These are phyloP conservation scores for Halesus radiatus DNA, from an alignment of 1,140 invertebrate genomes.

Conservation along the genomic window DNA sequence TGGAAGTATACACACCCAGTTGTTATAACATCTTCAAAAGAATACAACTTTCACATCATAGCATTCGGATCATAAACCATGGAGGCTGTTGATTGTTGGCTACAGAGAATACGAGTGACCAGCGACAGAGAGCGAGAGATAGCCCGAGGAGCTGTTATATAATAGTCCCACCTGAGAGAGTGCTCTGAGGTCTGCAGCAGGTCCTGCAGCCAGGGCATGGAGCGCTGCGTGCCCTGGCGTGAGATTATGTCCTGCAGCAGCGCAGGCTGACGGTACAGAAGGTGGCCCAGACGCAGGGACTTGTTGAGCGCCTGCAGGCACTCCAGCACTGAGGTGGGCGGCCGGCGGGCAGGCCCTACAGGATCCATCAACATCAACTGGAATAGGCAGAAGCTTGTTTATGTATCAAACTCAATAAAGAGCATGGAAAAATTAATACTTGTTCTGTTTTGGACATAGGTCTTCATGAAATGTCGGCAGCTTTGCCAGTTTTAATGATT, in stretches of 20 bases:
- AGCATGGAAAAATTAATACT: too few species aligned
- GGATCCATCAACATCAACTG: constrained; percentile 88
- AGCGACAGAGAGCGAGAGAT: too few species aligned
- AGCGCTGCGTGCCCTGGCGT: constrained; percentile 86
- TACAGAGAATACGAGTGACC: too few species aligned
- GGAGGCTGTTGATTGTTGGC: too few species aligned
- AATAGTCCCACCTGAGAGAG: constrained; percentile 72
- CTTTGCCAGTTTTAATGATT: too few species aligned
- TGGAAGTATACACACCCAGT: too few species aligned
- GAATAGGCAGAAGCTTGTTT: not conserved
- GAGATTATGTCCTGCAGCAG: constrained; percentile 95
- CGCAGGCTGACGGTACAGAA: constrained; percentile 93
- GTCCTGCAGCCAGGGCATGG: constrained; percentile 97
- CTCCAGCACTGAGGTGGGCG: constrained; percentile 83
- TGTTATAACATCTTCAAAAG: too few species aligned
- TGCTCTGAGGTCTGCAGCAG: constrained; percentile 93
- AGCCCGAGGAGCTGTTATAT: too few species aligned
- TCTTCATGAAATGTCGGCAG: too few species aligned
- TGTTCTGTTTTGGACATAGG: too few species aligned
- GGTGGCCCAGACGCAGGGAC: constrained; percentile 87
- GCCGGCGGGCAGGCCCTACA: constrained; percentile 82
- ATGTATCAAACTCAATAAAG: not conserved
- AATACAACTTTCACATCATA: too few species aligned
- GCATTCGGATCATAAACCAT: too few species aligned
- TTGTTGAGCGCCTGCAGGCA: constrained; percentile 86